Percentiles rank a stretch among this genome's conserved stretches.
These are phyloP conservation scores for Abrostola tripartita DNA, from an alignment of 2,888 invertebrate species.

Conservation along the genomic window DNA sequence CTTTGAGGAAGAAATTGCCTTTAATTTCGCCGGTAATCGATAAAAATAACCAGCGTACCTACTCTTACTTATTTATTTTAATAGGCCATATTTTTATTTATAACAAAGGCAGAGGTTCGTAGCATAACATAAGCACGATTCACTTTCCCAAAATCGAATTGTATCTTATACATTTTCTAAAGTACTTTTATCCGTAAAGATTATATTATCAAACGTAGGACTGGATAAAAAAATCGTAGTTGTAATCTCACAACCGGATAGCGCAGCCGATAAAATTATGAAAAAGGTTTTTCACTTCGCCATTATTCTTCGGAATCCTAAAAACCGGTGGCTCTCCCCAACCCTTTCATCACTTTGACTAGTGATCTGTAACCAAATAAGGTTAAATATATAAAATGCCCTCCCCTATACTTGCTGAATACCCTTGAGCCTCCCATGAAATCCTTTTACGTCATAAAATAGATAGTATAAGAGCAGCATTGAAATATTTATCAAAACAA, in stretches of 20 bases:
- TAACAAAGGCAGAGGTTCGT: no score
- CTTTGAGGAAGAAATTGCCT: no score
- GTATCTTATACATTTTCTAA: not conserved
- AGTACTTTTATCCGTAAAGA: not conserved
- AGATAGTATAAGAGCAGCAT: not conserved
- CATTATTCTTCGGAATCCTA: not conserved
- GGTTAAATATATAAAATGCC: slow-evolving; percentile 30
- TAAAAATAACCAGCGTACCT: no score
- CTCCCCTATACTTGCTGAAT: slow-evolving; percentile 7
- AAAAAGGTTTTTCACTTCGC: not conserved
- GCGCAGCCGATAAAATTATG: not conserved
- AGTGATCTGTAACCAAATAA: slow-evolving; percentile 31
- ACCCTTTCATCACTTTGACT: slow-evolving; percentile 37
- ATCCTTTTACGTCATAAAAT: slow-evolving; percentile 14
- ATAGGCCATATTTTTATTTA: no score
- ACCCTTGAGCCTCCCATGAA: slow-evolving; percentile 8
- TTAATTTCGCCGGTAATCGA: no score
- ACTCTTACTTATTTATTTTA: no score
- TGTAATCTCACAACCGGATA: no score
- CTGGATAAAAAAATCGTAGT: no score
- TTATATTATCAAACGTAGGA: not conserved
- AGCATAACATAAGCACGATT: no score
- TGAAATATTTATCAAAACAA: not conserved
- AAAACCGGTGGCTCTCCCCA: not conserved
- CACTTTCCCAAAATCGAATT: no score